Conservation (phyloP, 2,113 vertebrate genomes). For the Mustela lutreola region DNA sequence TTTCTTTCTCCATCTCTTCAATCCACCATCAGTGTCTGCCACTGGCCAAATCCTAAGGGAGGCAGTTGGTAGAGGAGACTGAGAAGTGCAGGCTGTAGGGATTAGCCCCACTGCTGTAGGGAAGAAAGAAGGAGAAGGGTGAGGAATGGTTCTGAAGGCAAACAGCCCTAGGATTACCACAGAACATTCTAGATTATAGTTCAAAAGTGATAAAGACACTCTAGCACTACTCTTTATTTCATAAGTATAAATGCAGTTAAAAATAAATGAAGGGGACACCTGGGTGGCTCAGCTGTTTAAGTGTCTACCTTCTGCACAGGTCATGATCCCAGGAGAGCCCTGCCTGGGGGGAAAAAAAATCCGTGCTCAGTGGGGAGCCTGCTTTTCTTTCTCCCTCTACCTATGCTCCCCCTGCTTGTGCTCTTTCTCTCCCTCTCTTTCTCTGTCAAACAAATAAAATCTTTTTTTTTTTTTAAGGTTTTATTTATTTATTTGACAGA, state of each 20-base stretch:
- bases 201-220: not conserved
- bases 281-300: not conserved
- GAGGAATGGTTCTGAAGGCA: not conserved
- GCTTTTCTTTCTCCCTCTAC: not conserved
- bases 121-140: not conserved
- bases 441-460: not conserved
- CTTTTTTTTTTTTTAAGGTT: no score
- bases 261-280: not conserved
- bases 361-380: not conserved
- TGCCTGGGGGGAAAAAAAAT: not conserved
- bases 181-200: not conserved
- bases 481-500: no score
- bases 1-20: not conserved
- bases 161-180: not conserved
- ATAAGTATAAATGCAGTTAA: not conserved
- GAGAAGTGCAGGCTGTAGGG: not conserved
- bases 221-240: not conserved
- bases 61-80: not conserved
- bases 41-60: not conserved
- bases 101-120: not conserved
- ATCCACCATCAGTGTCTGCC: not conserved
- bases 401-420: no score
- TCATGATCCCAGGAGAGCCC: not conserved
- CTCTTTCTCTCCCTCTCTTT: no score
- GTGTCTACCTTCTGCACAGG: not conserved